A percentile compares a stretch with the other conserved stretches of the same genome.
phyloP scores from a whole-genome alignment of 2,113 vertebrate species.

The Scartelaos histophorus region DNA sequence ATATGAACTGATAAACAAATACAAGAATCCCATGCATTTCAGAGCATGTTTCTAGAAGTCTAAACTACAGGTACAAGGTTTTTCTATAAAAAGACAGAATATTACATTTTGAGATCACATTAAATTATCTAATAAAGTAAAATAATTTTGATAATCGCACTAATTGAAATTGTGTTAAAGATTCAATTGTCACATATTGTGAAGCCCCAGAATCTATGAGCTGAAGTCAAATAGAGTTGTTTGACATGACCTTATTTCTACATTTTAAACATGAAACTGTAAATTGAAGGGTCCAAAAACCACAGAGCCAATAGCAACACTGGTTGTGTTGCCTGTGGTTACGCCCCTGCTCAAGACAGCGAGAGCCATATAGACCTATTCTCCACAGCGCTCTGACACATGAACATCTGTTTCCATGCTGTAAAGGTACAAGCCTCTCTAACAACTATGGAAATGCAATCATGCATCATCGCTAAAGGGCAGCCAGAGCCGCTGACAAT shows the following conservation, averaged over 20 bases:
- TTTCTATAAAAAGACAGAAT: too few relatives aligned
- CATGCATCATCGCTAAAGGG: conserved; percentile 46
- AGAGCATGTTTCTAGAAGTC: too few relatives aligned
- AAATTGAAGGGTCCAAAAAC: background rate
- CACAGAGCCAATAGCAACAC: background rate
- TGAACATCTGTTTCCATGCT: conserved; percentile 71
- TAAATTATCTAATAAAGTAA: too few relatives aligned
- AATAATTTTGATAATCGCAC: too few relatives aligned
- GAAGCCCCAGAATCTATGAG: too few relatives aligned
- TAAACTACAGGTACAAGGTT: too few relatives aligned
- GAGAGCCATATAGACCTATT: conserved; percentile 37
- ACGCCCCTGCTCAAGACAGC: conserved; percentile 9
- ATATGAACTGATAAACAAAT: too few relatives aligned
- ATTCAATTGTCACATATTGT: too few relatives aligned
- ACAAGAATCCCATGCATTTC: too few relatives aligned
- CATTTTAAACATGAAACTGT: background rate
- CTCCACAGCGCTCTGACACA: conserved; percentile 49
- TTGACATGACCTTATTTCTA: background rate
- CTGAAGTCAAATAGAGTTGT: background rate
- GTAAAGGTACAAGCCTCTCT: conserved; percentile 42
- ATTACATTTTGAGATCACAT: too few relatives aligned
- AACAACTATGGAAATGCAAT: conserved; percentile 65
- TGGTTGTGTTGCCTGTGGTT: background rate
- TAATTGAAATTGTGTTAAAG: too few relatives aligned
- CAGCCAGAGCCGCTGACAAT: conserved; percentile 41